These are phyloP conservation scores for Papilio elwesi DNA, from an alignment of 2,888 invertebrate genomes.

Conservation along the genomic window DNA sequence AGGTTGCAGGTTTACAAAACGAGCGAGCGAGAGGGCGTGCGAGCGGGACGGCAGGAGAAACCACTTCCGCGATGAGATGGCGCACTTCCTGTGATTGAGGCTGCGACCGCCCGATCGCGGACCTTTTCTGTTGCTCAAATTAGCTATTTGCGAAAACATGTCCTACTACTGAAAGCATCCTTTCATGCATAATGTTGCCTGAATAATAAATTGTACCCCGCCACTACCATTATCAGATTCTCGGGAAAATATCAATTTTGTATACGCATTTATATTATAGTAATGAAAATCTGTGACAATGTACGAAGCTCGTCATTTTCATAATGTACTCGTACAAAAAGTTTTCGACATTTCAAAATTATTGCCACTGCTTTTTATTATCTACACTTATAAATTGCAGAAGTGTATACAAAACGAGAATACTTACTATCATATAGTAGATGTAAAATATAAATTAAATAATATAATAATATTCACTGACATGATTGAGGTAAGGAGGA, in stretches of 20 bases:
- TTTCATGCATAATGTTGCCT: constrained; percentile 39
- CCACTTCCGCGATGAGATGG: constrained; percentile 85
- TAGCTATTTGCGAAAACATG: constrained; percentile 56
- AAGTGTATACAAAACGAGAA: neutral
- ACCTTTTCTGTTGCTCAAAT: constrained; percentile 57
- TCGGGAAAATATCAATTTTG: constrained; percentile 33
- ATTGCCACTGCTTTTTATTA: neutral
- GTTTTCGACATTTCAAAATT: constrained; percentile 5
- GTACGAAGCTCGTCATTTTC: neutral
- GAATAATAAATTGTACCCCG: constrained; percentile 37
- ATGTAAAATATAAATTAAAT: too few relatives aligned
- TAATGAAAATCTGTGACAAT: constrained; percentile 26
- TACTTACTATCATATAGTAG: neutral
- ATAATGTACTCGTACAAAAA: neutral
- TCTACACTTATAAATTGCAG: neutral
- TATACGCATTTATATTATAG: constrained; percentile 32
- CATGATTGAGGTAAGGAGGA: too few relatives aligned
- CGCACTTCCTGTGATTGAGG: constrained; percentile 85
- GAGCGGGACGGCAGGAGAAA: constrained; percentile 76
- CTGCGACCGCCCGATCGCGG: constrained; percentile 52
- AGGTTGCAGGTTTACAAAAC: constrained; percentile 68
- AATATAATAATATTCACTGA: too few relatives aligned
- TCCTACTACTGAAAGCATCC: constrained; percentile 51
- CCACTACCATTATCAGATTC: constrained; percentile 35
- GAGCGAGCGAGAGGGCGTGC: constrained; percentile 56